These are phyloP conservation scores for Lomographa bimaculata DNA, from an alignment of 2,888 invertebrate genomes.

Conservation along the genomic window DNA sequence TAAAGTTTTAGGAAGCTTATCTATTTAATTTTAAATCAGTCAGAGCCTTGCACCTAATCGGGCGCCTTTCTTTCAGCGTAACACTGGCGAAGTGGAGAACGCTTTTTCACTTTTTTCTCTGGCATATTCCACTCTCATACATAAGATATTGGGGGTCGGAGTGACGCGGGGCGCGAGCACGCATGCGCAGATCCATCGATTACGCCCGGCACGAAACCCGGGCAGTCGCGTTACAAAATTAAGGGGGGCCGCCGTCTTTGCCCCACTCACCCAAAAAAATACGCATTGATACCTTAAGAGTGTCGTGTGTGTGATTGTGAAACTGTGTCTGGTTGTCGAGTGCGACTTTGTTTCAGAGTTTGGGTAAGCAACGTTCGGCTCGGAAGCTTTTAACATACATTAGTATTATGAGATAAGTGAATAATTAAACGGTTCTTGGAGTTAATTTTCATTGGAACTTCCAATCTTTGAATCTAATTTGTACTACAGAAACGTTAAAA, in stretches of 20 bases:
- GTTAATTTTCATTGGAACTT: slow-evolving; percentile 5
- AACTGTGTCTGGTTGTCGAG: slow-evolving; percentile 20
- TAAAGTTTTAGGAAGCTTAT: too few species aligned
- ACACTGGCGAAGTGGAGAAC: slow-evolving; percentile 36
- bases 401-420: slow-evolving; percentile 18
- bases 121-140: slow-evolving; percentile 71
- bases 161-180: slow-evolving; percentile 58
- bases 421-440: slow-evolving; percentile 7
- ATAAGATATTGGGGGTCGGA: slow-evolving; percentile 75
- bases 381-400: slow-evolving; percentile 1
- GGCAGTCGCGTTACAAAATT: slow-evolving; percentile 62
- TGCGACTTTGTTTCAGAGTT: slow-evolving; percentile 13
- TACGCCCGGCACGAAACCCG: slow-evolving; percentile 57
- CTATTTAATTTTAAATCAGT: not conserved
- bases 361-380: slow-evolving; percentile 14
- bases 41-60: slow-evolving; percentile 8
- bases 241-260: slow-evolving; percentile 45
- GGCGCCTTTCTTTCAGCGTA: too few species aligned
- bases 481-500: too few species aligned
- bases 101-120: slow-evolving; percentile 65
- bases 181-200: slow-evolving; percentile 78
- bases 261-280: slow-evolving; percentile 53
- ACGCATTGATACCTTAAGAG: slow-evolving; percentile 62
- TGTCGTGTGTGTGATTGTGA: slow-evolving; percentile 46
- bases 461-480: not conserved